These are phyloP conservation scores for Halcyon senegalensis DNA, from an alignment of 2,113 vertebrate genomes.

Conservation along the genomic window DNA sequence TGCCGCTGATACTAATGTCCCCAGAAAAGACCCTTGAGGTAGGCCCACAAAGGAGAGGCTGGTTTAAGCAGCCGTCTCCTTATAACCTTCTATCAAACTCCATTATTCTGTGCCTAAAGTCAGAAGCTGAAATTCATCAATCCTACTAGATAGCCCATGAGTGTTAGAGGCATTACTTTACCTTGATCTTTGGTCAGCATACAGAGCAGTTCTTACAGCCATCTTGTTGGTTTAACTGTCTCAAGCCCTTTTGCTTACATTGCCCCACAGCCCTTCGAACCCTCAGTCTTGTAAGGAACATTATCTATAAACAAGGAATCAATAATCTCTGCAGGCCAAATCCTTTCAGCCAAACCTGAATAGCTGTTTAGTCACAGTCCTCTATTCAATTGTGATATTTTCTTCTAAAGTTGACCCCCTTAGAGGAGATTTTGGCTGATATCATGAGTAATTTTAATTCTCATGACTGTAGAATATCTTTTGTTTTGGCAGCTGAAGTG, in stretches of 20 bases:
- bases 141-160: background rate
- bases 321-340: background rate
- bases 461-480: background rate
- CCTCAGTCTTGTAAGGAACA: background rate
- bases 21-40: background rate
- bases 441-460: background rate
- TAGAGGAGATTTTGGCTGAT: background rate
- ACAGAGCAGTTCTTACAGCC: rapidly evolving
- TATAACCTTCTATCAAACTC: background rate
- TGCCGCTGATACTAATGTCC: background rate
- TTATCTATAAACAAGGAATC: background rate
- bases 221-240: background rate
- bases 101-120: background rate
- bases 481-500: background rate
- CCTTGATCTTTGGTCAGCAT: background rate
- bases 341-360: background rate
- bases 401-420: background rate
- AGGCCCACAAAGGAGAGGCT: background rate
- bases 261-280: background rate
- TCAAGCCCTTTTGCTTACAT: background rate
- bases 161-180: background rate
- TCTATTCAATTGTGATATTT: background rate
- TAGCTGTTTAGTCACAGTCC: background rate
- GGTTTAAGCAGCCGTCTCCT: background rate
- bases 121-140: background rate